A percentile compares a stretch with the other conserved stretches of the same genome.
phyloP scores from a whole-genome alignment of 2,888 invertebrate species.

The Papilio protenor region DNA sequence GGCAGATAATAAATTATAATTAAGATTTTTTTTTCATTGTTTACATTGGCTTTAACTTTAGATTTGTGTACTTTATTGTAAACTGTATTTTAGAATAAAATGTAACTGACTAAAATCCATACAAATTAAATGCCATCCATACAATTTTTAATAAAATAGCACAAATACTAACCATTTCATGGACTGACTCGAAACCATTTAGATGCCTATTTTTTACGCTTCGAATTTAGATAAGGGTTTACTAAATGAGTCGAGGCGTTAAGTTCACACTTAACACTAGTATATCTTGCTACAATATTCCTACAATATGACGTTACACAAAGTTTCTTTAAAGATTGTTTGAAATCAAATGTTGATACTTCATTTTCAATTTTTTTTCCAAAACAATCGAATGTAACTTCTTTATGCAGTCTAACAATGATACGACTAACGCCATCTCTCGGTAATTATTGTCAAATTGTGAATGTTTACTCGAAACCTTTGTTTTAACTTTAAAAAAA shows the following conservation, averaged over 20 bases:
- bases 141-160: not conserved
- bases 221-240: not conserved
- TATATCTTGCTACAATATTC: not conserved
- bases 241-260: not conserved
- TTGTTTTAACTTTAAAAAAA: not conserved
- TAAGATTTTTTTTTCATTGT: too few species aligned
- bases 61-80: too few species aligned
- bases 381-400: too few species aligned
- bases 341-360: not conserved
- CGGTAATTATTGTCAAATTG: not conserved
- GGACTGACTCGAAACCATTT: not conserved
- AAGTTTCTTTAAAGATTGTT: not conserved
- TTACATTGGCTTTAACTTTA: too few species aligned
- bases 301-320: not conserved
- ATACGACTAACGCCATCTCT: conserved; percentile 7
- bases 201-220: not conserved
- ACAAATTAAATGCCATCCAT: too few species aligned
- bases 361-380: too few species aligned
- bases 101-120: not conserved
- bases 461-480: not conserved
- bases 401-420: not conserved
- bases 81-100: not conserved
- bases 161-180: not conserved
- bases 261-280: not conserved
- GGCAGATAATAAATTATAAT: not conserved